Conservation (phyloP, 2,797 vertebrate genomes). For the Valencia hispanica region DNA sequence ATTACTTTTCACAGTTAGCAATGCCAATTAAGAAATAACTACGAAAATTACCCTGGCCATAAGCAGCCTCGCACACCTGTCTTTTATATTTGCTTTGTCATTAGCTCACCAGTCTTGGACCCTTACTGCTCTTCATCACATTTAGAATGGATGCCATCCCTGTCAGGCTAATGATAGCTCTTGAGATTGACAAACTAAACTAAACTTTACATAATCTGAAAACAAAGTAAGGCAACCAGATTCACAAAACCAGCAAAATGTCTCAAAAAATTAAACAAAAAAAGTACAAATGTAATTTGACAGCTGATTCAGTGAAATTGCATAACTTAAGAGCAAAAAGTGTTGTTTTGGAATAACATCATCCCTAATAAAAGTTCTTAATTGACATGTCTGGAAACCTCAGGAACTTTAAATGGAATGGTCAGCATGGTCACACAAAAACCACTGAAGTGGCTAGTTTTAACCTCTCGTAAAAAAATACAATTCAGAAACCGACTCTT, state of each 20-base stretch:
- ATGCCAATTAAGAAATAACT: background rate
- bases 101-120: slow-evolving; percentile 47
- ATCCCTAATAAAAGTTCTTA: slow-evolving; percentile 76
- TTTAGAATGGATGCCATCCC: too few relatives aligned
- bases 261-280: slow-evolving; percentile 21
- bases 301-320: background rate
- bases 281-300: slow-evolving; percentile 3
- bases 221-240: slow-evolving; percentile 39
- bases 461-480: slow-evolving; percentile 80
- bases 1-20: background rate
- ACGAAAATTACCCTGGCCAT: slow-evolving; percentile 12
- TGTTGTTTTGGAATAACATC: slow-evolving; percentile 70
- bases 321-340: slow-evolving; percentile 35
- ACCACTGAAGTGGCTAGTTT: slow-evolving; percentile 75
- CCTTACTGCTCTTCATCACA: slow-evolving; percentile 40
- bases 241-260: slow-evolving; percentile 38
- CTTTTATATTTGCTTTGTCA: slow-evolving; percentile 55
- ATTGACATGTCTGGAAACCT: slow-evolving; percentile 75
- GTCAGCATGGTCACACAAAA: slow-evolving; percentile 62
- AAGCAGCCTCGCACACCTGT: slow-evolving; percentile 54
- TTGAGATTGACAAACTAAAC: slow-evolving; percentile 24
- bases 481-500: slow-evolving; percentile 79
- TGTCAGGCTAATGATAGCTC: too few relatives aligned
- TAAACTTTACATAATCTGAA: slow-evolving; percentile 39
- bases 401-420: slow-evolving; percentile 63